phyloP scores from a whole-genome alignment of 2,888 invertebrate genomes.

The Epirrhoe alternata region DNA sequence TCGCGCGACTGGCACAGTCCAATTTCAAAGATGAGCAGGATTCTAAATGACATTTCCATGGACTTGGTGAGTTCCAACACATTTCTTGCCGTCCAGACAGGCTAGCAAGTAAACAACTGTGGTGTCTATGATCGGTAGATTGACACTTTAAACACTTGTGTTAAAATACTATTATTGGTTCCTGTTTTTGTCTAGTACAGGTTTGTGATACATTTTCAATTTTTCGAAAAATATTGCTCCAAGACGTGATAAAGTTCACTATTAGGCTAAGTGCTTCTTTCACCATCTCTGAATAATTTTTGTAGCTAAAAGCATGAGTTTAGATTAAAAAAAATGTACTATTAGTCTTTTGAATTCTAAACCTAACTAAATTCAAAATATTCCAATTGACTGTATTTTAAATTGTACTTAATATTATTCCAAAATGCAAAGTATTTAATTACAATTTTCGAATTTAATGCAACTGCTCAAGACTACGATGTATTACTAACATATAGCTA shows the following conservation, averaged over 20 bases:
- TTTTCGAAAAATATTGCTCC: no score
- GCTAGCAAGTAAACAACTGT: neutral
- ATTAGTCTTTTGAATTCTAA: neutral
- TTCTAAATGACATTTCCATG: constrained; percentile 41
- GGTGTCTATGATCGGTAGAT: neutral
- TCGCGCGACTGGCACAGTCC: constrained; percentile 65
- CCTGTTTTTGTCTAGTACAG: neutral
- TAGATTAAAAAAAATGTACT: no score
- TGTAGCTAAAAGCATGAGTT: no score
- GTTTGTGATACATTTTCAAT: no score
- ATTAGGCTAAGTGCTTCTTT: no score
- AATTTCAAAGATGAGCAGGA: constrained; percentile 60
- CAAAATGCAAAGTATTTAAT: constrained; percentile 20
- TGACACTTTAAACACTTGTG: neutral
- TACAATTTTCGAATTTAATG: constrained; percentile 31
- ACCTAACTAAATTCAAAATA: neutral
- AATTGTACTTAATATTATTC: constrained; percentile 31
- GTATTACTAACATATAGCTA: constrained; percentile 27
- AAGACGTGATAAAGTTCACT: no score
- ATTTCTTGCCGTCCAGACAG: constrained; percentile 29
- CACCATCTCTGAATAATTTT: no score
- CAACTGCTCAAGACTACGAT: constrained; percentile 31
- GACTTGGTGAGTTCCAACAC: constrained; percentile 33
- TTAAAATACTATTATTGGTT: neutral
- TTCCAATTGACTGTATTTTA: constrained; percentile 2